Evolutionary conservation across 2,797 vertebrate genomes (phyloP).

Genomic region (Centropyge bicolor): DNA sequence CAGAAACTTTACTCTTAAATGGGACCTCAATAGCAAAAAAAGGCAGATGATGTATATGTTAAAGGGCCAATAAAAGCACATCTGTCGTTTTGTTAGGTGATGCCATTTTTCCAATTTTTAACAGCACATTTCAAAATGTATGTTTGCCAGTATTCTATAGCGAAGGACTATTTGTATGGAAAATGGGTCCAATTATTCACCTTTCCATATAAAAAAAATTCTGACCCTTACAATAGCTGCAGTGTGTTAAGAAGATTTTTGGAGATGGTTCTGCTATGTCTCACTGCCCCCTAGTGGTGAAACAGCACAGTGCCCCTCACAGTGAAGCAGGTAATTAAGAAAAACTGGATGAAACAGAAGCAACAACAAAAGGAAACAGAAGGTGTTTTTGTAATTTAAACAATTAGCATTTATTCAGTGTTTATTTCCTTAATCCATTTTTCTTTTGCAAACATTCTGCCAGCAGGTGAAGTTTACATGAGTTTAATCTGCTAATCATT

Average conservation of each 20-base stretch:
- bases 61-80: constrained; percentile 25
- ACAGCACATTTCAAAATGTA: constrained; percentile 8
- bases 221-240: background rate
- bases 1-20: background rate
- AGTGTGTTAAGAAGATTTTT: background rate
- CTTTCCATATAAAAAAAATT: constrained; percentile 12
- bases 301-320: background rate
- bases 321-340: background rate
- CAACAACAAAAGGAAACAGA: constrained; percentile 39
- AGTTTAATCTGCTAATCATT: constrained; percentile 66
- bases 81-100: background rate
- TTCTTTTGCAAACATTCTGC: constrained; percentile 81
- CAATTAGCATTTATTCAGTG: constrained; percentile 74
- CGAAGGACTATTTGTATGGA: background rate
- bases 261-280: constrained; percentile 17
- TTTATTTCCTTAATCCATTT: constrained; percentile 64
- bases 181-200: constrained; percentile 21
- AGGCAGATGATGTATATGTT: background rate
- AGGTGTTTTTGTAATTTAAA: constrained; percentile 66
- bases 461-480: constrained; percentile 81
- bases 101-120: constrained; percentile 25
- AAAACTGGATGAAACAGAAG: background rate
- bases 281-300: constrained; percentile 75
- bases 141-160: constrained; percentile 6
- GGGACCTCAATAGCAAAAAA: background rate